Evolutionary conservation across 2,113 vertebrate genomes (phyloP), one percentile per base, ranked within the genome.

Genomic region (Cyanoramphus novaezelandiae): DNA sequence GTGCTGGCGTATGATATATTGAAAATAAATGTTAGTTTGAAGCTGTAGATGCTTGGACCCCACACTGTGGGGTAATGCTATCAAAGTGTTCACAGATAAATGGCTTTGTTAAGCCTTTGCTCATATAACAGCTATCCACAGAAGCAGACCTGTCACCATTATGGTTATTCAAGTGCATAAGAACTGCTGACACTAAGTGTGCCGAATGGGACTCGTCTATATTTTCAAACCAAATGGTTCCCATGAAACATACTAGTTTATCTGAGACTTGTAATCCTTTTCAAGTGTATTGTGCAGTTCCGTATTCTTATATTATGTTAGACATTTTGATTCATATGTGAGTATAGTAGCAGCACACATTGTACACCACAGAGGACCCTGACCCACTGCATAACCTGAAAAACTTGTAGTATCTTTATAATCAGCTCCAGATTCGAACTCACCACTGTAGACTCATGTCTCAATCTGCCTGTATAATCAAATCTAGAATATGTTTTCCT

Each of bases 21-120:
- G 83, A 91, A 95, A 81, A 60, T 95, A 92, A 93, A 91, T 14
- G 14, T 43, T 75, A 88, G 86, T 86, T 95, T 88, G 86, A 93
- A 95, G 78, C n/a, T 95, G 55, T 85, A 76, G 77, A 78, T 91
- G 15, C 35, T 93, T 0, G 0, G 60, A 69, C 83, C 82, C 55
- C 57, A 90, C 90, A 79, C 68, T 75, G 69, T 57, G 72, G 90
- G 57, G 31, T 90, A 88, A 72, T 3, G 0, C 44, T 92, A 84
- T 95, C 65, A 69, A 74, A 92, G 76, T 64, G 39, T 52, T 94
- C 85, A 80, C 72, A 95, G 81, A 86, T 62, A 96, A 93, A 84
- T 87, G 65, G 33, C 39, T 97, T 95, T 96, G 43, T 83, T 93
- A 94, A 96, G 67, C 52, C 31, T 92, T 90, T 72, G 47, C 60